These are phyloP conservation scores for Tribolium castaneum DNA, from an alignment of 1,140 invertebrate species.

Conservation along the genomic window DNA sequence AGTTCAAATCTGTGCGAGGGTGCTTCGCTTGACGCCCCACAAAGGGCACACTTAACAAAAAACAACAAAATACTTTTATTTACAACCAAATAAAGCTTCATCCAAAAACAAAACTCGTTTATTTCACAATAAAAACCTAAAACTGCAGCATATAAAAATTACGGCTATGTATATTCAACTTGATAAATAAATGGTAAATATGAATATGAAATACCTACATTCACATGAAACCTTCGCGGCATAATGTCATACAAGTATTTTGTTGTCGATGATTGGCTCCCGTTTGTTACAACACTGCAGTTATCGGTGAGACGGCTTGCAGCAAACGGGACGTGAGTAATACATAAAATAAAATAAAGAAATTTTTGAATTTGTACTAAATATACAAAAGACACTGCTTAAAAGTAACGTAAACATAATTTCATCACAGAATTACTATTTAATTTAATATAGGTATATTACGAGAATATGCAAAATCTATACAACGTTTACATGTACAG, in stretches of 20 bases:
- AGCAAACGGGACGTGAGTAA: neutral
- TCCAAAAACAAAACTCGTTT: neutral
- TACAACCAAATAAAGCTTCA: neutral
- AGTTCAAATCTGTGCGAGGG: neutral
- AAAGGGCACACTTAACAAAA: neutral
- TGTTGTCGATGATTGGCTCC: conserved; percentile 1
- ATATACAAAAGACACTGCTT: conserved; percentile 28
- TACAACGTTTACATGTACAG: conserved; percentile 47
- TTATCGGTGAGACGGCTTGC: neutral
- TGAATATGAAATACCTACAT: neutral
- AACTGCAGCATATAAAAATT: neutral
- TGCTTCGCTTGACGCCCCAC: neutral
- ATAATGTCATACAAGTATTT: conserved; percentile 8
- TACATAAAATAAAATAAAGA: neutral
- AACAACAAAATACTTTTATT: neutral
- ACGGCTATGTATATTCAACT: neutral
- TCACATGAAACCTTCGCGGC: neutral
- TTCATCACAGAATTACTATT: conserved; percentile 55
- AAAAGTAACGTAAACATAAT: conserved; percentile 36
- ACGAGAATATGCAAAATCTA: conserved; percentile 55
- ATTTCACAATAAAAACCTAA: neutral
- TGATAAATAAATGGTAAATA: neutral
- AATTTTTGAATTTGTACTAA: conserved; percentile 40
- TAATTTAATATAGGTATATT: conserved; percentile 48
- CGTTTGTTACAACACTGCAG: neutral